phyloP scores from a whole-genome alignment of 1,140 invertebrate species.

The Asobara japonica region DNA sequence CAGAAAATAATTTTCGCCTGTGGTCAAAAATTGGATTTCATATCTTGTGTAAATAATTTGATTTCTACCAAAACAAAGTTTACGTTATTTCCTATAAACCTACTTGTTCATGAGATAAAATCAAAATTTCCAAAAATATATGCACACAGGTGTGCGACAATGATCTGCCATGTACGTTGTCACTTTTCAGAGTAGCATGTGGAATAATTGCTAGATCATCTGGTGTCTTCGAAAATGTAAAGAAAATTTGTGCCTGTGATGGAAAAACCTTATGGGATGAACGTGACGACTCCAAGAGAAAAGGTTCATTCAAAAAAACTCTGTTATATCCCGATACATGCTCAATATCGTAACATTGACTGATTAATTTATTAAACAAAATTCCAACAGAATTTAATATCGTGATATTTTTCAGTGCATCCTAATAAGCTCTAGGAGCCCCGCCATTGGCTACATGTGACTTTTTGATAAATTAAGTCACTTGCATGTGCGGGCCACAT shows the following conservation, averaged over 20 bases:
- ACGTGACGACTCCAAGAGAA: constrained; percentile 51
- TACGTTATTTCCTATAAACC: too few relatives aligned
- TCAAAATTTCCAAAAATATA: constrained; percentile 5
- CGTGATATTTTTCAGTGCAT: neutral
- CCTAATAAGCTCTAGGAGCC: neutral
- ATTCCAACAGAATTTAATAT: neutral
- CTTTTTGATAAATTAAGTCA: neutral
- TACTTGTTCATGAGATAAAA: neutral
- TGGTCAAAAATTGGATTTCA: too few relatives aligned
- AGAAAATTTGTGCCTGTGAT: constrained; percentile 76
- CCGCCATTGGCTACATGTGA: neutral
- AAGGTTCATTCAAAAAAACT: constrained; percentile 25
- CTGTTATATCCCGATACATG: neutral
- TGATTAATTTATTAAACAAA: neutral
- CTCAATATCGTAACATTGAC: neutral
- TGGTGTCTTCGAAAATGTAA: constrained; percentile 74
- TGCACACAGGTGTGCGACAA: too few relatives aligned
- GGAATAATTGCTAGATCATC: constrained; percentile 77
- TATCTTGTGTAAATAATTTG: too few relatives aligned
- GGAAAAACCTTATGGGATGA: constrained; percentile 77
- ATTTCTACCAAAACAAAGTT: too few relatives aligned
- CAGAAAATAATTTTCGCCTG: too few relatives aligned
- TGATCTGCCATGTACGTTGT: too few relatives aligned
- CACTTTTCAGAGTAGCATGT: constrained; percentile 71
- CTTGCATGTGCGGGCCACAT: neutral